Base-by-base conservation (phyloP, 1,140 invertebrate genomes). In the Bombus huntii region DNA sequence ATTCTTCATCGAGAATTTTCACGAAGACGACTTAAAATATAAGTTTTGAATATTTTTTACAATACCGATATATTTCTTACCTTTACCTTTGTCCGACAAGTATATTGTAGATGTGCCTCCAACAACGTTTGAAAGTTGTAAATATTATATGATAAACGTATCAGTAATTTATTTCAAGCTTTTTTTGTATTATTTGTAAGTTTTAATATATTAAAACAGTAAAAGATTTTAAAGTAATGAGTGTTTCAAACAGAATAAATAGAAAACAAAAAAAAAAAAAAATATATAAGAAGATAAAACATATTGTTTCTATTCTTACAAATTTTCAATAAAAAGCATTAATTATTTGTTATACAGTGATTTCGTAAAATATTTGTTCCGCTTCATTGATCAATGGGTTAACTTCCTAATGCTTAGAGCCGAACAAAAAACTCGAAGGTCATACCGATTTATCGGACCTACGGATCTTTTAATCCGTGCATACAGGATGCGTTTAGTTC, bases 11-110 rank as follows among this genome's bases (percentile, higher is more conserved):
- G 85, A 92, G 88, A 90, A 92, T 93, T 91, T 93, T 89, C 90
- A 92, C 77, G 88, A 88, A 92, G 91, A 92, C 90, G 84, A 89
- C 83, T 88, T 93, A 92, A 93, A 93, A 93, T 93, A 93, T 93
- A 93, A 93, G 93, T 93, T 93, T 93, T 93, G 92, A 93, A 93
- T 93, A 93, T 93, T 93, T 93, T 93, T 93, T 93, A 93, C 88
- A 93, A 91, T 80, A 90, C 88, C 81, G 83, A 88, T 87, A 90
- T 77, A 70, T 86, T 89, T 86, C 87, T 82, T 91, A 86, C 87
- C 86, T 89, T 85, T 79, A 75, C 84, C 81, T 79, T 79, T 65
- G 28, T 71, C 83, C 75, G 68, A 73, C 34, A 57, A 72, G 42
- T 59, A 72, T 47, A 72, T 71, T 53, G 83, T 73, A 85, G 57